Evolutionary conservation across 2,113 vertebrate genomes (phyloP).

Genomic region (Oncorhynchus masou): DNA sequence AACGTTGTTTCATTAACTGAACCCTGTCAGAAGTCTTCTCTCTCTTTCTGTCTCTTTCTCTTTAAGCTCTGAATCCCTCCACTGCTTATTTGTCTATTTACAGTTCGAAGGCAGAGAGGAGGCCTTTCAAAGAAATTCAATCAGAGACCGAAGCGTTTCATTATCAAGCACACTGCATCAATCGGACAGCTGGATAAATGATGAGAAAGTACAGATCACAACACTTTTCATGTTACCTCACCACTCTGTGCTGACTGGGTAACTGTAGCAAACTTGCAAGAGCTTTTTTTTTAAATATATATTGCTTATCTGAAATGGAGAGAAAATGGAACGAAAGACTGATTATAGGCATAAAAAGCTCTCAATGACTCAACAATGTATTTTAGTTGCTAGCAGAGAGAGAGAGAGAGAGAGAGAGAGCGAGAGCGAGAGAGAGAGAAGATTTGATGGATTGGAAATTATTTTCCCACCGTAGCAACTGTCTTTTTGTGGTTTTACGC

Average conservation of each 20-base stretch:
- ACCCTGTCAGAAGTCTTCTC: slow-evolving; percentile 4
- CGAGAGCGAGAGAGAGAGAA: too few relatives aligned
- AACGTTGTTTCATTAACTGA: slow-evolving; percentile 7
- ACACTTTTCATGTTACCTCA: neutral
- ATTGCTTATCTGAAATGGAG: neutral
- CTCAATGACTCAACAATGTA: neutral
- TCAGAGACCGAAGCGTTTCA: slow-evolving; percentile 11
- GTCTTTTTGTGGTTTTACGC: too few relatives aligned
- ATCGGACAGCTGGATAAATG: neutral
- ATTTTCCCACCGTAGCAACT: too few relatives aligned
- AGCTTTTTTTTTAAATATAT: neutral
- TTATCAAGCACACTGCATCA: neutral
- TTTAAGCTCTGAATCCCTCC: neutral
- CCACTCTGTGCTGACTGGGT: too few relatives aligned
- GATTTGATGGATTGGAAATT: too few relatives aligned
- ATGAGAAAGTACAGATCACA: neutral
- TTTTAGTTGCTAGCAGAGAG: neutral
- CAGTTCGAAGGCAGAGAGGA: neutral
- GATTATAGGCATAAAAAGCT: neutral
- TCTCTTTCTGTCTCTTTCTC: neutral
- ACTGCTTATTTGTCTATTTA: neutral
- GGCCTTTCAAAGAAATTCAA: slow-evolving; percentile 13
- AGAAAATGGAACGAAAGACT: neutral
- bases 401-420: neutral
- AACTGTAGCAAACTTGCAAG: neutral